A percentile compares a stretch with the other conserved stretches of the same genome.
phyloP scores from a whole-genome alignment of 1,140 invertebrate species.

The Caenorhabditis briggsae region DNA sequence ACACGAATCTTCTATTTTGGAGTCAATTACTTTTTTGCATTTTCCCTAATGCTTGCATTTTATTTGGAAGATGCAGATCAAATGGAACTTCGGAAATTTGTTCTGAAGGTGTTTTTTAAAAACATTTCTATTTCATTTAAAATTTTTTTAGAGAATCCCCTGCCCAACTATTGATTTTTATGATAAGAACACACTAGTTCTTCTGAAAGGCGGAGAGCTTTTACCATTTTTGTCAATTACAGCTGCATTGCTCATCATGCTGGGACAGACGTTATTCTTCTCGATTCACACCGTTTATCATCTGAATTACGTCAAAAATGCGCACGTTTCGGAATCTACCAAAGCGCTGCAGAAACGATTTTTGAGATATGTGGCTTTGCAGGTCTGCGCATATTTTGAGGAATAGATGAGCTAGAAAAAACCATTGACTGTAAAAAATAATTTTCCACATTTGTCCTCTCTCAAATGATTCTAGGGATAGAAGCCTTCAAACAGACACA shows the following conservation, averaged over 20 bases:
- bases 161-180: constrained; percentile 20
- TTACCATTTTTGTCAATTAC: not conserved
- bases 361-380: not conserved
- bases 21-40: not conserved
- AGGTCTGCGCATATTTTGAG: not conserved
- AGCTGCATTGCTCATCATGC: not conserved
- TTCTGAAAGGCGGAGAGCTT: constrained; percentile 1
- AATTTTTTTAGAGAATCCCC: constrained; percentile 9
- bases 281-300: not conserved
- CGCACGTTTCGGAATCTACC: not conserved
- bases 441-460: no score
- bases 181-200: not conserved
- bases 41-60: not conserved
- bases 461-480: no score
- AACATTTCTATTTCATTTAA: not conserved
- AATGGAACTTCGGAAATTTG: not conserved
- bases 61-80: constrained; percentile 8
- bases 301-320: not conserved
- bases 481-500: no score
- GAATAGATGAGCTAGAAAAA: not conserved
- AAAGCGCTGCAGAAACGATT: not conserved
- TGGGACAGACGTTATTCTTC: not conserved
- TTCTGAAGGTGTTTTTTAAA: not conserved
- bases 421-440: not conserved
- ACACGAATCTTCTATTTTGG: not conserved